A percentile compares a stretch with the other conserved stretches of the same genome.
These are phyloP conservation scores for Taurulus bubalis DNA, from an alignment of 2,113 vertebrate genomes.

Conservation along the genomic window DNA sequence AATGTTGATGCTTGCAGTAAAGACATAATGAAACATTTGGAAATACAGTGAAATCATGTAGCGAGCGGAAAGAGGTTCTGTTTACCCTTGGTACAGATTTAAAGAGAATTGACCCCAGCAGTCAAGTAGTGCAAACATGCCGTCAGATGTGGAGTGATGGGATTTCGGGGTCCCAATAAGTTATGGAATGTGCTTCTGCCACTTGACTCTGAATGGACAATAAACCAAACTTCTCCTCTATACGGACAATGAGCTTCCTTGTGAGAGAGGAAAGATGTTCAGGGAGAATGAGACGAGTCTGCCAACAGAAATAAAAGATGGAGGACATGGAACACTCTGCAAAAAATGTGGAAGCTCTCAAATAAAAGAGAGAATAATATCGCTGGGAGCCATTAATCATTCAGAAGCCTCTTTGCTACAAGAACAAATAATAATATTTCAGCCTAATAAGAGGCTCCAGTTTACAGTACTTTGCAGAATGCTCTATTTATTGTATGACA, in stretches of 20 bases:
- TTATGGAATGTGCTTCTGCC: constrained; percentile 69
- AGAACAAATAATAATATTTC: constrained; percentile 63
- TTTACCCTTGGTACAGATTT: constrained; percentile 43
- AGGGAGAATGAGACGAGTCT: constrained; percentile 48
- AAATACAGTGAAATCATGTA: constrained; percentile 16
- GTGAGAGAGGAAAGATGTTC: constrained; percentile 68
- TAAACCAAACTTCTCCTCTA: constrained; percentile 64
- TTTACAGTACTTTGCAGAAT: constrained; percentile 8
- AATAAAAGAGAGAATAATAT: constrained; percentile 62
- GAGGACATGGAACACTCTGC: constrained; percentile 48
- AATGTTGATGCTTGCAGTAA: constrained; percentile 36
- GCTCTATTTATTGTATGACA: constrained; percentile 10
- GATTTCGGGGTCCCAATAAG: constrained; percentile 62
- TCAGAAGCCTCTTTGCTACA: constrained; percentile 11
- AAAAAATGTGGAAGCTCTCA: constrained; percentile 63
- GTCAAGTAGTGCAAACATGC: constrained; percentile 45
- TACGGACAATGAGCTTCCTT: constrained; percentile 70
- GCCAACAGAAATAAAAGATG: constrained; percentile 75
- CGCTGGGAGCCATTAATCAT: constrained; percentile 64
- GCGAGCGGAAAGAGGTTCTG: constrained; percentile 44
- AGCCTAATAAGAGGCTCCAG: constrained; percentile 50
- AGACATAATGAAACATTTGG: constrained; percentile 37
- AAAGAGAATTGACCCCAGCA: constrained; percentile 53
- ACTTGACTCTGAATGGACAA: constrained; percentile 68
- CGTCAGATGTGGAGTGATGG: constrained; percentile 55